Conservation (phyloP, 2,888 invertebrate species). For the Orgyia antiqua region DNA sequence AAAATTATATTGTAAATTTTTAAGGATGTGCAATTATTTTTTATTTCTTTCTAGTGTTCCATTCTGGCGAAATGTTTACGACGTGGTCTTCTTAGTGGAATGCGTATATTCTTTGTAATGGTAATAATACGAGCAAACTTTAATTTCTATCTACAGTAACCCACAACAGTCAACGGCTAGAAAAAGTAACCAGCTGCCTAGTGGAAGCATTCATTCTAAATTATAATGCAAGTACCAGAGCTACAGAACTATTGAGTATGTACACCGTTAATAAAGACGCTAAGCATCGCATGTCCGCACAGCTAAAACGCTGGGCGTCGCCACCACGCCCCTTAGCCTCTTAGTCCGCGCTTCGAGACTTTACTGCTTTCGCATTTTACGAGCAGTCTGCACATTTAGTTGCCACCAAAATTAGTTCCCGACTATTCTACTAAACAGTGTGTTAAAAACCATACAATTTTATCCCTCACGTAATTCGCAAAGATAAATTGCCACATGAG, state of each 20-base stretch:
- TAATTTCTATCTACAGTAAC: too few relatives aligned
- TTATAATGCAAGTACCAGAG: slow-evolving; percentile 32
- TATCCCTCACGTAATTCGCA: slow-evolving; percentile 28
- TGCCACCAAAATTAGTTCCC: slow-evolving; percentile 45
- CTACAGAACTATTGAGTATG: slow-evolving; percentile 33
- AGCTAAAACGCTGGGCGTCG: slow-evolving; percentile 65
- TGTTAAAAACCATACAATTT: slow-evolving; percentile 28
- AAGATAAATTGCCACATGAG: slow-evolving; percentile 57
- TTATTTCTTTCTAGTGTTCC: too few relatives aligned
- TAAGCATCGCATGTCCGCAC: slow-evolving; percentile 45
- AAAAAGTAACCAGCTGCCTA: too few relatives aligned
- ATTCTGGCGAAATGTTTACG: too few relatives aligned
- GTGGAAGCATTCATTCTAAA: background rate
- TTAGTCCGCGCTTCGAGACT: slow-evolving; percentile 46
- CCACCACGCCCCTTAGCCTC: slow-evolving; percentile 57
- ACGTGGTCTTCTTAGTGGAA: too few relatives aligned
- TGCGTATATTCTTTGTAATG: too few relatives aligned
- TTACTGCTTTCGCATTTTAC: slow-evolving; percentile 56
- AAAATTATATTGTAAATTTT: too few relatives aligned
- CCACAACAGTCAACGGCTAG: too few relatives aligned
- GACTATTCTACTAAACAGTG: slow-evolving; percentile 27
- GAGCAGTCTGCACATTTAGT: slow-evolving; percentile 49
- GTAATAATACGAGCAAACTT: too few relatives aligned
- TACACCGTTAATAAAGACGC: slow-evolving; percentile 64
- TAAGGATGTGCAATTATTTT: too few relatives aligned